Evolutionary conservation across 92 coral and sea anemone species (phyloP).

Genomic region (Isaurus tuberculatus): DNA sequence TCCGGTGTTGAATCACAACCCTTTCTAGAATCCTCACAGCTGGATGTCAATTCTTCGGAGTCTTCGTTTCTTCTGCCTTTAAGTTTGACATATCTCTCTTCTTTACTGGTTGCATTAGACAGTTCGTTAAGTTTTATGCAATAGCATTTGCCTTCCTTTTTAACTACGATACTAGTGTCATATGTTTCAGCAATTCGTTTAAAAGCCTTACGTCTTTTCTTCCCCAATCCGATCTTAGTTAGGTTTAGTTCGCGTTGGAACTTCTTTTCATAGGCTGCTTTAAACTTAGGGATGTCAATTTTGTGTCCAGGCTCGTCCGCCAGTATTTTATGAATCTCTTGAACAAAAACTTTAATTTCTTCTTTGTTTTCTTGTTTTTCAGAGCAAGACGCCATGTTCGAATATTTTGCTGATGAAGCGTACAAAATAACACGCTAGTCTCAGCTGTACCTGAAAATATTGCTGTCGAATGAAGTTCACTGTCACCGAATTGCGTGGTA

Average conservation of each 20-base stretch:
- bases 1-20: not conserved
- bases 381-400: slow-evolving; percentile 22
- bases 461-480: no score
- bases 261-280: slow-evolving; percentile 30
- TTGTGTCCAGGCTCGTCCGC: slow-evolving; percentile 30
- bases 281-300: slow-evolving; percentile 32
- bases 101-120: not conserved
- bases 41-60: not conserved
- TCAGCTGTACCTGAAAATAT: no score
- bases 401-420: not conserved
- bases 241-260: slow-evolving; percentile 30
- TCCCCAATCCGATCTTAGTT: not conserved
- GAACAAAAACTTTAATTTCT: slow-evolving; percentile 18
- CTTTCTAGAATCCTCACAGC: slow-evolving; percentile 5
- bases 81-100: not conserved
- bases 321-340: slow-evolving; percentile 43
- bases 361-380: not conserved
- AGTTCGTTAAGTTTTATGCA: slow-evolving; percentile 13
- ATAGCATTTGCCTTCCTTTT: not conserved
- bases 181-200: slow-evolving; percentile 24
- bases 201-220: slow-evolving; percentile 11
- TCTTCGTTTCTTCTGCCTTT: not conserved
- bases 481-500: no score
- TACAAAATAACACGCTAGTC: no score
- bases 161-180: not conserved